Conservation (phyloP, 2,113 vertebrate genomes). For the Genyomyrus donnyi region DNA sequence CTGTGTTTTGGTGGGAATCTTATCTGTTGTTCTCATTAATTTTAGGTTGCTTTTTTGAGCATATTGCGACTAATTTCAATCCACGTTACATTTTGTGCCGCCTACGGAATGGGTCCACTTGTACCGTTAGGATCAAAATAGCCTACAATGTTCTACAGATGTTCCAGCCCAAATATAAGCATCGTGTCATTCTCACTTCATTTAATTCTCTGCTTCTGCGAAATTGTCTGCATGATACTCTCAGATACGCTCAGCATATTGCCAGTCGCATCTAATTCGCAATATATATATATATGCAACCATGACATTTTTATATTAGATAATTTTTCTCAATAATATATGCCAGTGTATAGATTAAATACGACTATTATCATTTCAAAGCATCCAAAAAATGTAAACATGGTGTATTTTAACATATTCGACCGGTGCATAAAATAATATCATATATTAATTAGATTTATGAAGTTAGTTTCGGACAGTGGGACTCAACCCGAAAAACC, state of each 20-base stretch:
- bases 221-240: not conserved
- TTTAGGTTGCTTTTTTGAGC: not conserved
- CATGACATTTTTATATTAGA: not conserved
- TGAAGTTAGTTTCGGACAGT: not conserved
- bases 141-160: not conserved
- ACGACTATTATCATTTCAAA: not conserved
- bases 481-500: not conserved
- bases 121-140: not conserved
- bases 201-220: not conserved
- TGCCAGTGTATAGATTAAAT: not conserved
- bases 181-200: not conserved
- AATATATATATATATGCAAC: not conserved
- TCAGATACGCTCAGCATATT: not conserved
- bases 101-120: not conserved
- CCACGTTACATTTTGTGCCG: not conserved
- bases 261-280: not conserved
- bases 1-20: not conserved
- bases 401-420: not conserved
- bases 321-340: not conserved
- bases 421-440: not conserved
- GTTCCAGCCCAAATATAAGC: not conserved
- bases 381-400: not conserved
- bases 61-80: not conserved
- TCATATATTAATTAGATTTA: not conserved
- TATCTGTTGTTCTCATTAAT: not conserved